phyloP scores from a whole-genome alignment of 2,113 vertebrate genomes.

The Petrocephalus microphthalmus region DNA sequence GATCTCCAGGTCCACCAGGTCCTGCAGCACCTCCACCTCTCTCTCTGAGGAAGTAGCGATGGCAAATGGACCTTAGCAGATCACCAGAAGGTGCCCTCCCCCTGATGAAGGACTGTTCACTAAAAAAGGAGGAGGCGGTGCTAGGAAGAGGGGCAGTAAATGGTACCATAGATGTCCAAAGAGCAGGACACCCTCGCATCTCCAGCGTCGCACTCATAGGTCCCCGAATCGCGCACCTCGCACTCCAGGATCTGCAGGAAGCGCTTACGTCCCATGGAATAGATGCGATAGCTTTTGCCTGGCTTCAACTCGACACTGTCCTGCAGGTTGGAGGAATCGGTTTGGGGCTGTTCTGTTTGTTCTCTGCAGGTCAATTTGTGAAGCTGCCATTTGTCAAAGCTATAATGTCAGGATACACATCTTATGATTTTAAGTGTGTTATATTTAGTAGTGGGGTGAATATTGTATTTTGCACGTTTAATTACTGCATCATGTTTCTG shows the following conservation, averaged over 20 bases:
- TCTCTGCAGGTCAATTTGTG: background rate
- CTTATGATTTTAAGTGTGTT: background rate
- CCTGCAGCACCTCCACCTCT: constrained; percentile 59
- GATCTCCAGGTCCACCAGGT: constrained; percentile 67
- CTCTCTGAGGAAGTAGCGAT: constrained; percentile 58
- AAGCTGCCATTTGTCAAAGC: background rate
- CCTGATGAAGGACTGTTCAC: background rate
- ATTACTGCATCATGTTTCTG: background rate
- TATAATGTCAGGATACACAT: background rate
- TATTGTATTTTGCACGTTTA: background rate
- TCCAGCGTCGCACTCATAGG: constrained; percentile 58
- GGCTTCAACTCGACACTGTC: constrained; percentile 60
- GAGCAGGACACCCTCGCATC: constrained; percentile 57
- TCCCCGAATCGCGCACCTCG: constrained; percentile 47
- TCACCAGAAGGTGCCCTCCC: background rate
- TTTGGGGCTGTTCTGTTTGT: background rate
- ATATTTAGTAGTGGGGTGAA: background rate
- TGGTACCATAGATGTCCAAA: constrained; percentile 72
- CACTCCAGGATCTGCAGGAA: constrained; percentile 60
- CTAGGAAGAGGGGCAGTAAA: background rate
- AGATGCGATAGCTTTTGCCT: constrained; percentile 64
- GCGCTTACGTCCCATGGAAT: constrained; percentile 69
- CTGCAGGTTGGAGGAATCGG: constrained; percentile 42
- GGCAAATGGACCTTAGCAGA: background rate
- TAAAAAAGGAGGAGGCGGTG: background rate